These are phyloP conservation scores for Thermophis baileyi DNA, from an alignment of 2,113 vertebrate species.

Conservation along the genomic window DNA sequence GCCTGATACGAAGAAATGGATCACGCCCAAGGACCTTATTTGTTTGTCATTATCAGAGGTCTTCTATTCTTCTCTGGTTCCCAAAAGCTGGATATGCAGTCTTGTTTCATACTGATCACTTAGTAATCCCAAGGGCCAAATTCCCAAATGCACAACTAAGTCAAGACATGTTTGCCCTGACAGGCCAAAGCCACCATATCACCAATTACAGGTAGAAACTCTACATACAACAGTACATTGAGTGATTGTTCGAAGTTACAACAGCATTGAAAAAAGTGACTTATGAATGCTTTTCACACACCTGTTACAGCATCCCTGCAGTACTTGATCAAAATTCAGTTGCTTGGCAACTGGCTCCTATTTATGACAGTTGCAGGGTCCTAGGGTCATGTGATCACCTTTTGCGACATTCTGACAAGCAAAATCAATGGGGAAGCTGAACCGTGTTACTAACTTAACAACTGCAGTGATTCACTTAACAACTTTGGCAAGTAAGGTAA, in stretches of 20 bases:
- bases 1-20: conserved; percentile 47
- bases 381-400: not conserved
- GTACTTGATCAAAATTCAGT: not conserved
- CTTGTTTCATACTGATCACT: conserved; percentile 53
- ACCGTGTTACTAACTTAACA: not conserved
- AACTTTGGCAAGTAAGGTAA: not conserved
- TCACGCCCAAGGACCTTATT: conserved; percentile 49
- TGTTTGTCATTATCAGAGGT: conserved; percentile 53
- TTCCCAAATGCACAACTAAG: conserved; percentile 23
- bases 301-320: not conserved
- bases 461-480: not conserved
- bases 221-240: not conserved
- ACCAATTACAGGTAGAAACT: conserved; percentile 18
- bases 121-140: conserved; percentile 35
- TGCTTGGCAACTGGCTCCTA: not conserved
- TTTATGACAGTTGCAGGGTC: not conserved
- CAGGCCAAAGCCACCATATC: conserved; percentile 16
- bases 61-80: not conserved
- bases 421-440: not conserved
- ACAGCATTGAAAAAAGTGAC: not conserved
- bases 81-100: conserved; percentile 48
- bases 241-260: not conserved
- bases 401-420: not conserved
- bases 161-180: not conserved
- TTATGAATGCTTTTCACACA: not conserved